Base-by-base conservation (phyloP, 2,113 vertebrate species). In the Pteruthius melanotis region DNA sequence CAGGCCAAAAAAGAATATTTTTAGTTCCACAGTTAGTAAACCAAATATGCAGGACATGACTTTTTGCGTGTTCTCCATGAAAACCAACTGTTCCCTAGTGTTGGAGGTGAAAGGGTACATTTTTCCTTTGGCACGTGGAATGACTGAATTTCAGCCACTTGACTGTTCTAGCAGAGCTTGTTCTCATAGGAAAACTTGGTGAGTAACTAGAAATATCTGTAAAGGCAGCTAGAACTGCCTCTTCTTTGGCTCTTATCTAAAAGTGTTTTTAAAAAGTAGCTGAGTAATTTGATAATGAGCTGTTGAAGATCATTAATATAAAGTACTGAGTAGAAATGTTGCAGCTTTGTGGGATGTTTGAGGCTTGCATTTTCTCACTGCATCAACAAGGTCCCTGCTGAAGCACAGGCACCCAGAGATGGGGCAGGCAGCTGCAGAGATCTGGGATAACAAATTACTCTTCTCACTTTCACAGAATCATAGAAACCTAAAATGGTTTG, bases 1-100 rank as follows among this genome's bases (percentile, higher is more conserved):
- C 75, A 75, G 54, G 40, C 26, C 59, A 74, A 90, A 93, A 93
- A 90, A 39, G 92, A 86, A 52, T 88, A 81, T 83, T 94, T 94
- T 91, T 94, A 88, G 63, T 80, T 90, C 54, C 31, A 39, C 50
- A 27, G 71, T 90, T 93, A 92, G 95, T 93, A 94, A 93, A 92
- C 50, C 52, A 90, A 86, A 93, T 93, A 93, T 93, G 44, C 60
- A 83, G 86, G 88, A 71, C 80, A 89, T 64, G 76, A 60, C 10
- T 86, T 93, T 80, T 78, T 83, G 26, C 2, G 2, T 83, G 64
- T 84, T 90, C 39, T 74, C 54, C 78, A 37, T 78, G 76, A 88
- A 96, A 94, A 70, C 23, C 63, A 63, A 83, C 79, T 65, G 40
- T 82, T 93, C 44, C 33, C 21, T 37, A 27, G 37, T 71, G 83